Percentiles rank a stretch among this genome's conserved stretches.
Evolutionary conservation across 2,888 invertebrate genomes (phyloP).

Genomic region (Dynastes hyllus): DNA sequence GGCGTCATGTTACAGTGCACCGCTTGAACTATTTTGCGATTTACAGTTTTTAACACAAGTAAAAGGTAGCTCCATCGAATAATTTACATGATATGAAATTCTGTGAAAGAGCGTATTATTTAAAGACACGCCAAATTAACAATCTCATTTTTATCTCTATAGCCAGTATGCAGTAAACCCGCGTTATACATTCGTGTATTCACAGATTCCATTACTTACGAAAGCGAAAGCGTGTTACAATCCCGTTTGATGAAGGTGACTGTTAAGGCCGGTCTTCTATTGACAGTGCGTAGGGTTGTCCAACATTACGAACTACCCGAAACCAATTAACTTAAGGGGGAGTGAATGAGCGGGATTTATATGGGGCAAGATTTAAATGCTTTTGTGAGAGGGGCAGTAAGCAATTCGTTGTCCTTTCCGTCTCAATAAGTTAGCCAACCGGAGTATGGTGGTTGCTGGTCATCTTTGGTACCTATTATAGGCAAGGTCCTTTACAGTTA

Average conservation of each 20-base stretch:
- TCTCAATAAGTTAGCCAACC: conserved; percentile 43
- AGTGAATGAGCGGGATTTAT: conserved; percentile 46
- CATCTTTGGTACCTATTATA: conserved; percentile 26
- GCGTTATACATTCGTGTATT: no score
- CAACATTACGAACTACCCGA: conserved; percentile 47
- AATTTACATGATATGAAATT: no score
- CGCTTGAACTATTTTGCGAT: no score
- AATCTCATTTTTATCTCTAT: no score
- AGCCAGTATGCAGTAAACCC: no score
- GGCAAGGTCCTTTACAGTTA: neutral
- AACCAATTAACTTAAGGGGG: conserved; percentile 54
- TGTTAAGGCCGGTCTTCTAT: conserved; percentile 27
- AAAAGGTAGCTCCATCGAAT: no score
- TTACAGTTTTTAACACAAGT: no score
- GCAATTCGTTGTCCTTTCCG: conserved; percentile 39
- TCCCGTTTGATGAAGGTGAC: conserved; percentile 31
- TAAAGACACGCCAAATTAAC: no score
- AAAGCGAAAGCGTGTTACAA: conserved; percentile 7
- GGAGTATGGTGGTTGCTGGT: conserved; percentile 21
- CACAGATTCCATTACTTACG: neutral
- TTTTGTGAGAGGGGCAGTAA: conserved; percentile 42
- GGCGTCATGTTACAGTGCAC: no score
- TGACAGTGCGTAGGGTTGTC: conserved; percentile 21
- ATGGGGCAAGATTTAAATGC: conserved; percentile 47
- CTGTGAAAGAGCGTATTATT: no score